These are phyloP conservation scores for Embidobia sp. DNA, from an alignment of 2,888 invertebrate genomes.

Conservation along the genomic window DNA sequence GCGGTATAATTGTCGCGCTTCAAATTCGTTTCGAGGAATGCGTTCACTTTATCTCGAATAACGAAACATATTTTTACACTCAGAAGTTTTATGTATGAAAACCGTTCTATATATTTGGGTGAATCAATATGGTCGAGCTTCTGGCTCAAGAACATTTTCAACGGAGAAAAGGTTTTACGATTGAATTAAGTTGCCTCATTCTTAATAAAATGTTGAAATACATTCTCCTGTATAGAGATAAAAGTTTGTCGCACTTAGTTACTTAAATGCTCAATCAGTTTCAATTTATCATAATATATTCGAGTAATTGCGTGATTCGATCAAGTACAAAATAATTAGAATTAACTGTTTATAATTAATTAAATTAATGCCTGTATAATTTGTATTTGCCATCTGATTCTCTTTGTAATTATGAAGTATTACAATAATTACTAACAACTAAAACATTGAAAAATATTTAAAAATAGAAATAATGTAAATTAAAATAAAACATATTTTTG, in stretches of 20 bases:
- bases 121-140: constrained; percentile 34
- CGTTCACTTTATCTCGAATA: constrained; percentile 1
- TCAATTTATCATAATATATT: no score
- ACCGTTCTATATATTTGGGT: constrained; percentile 12
- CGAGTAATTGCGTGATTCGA: no score
- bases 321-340: no score
- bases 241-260: constrained; percentile 2
- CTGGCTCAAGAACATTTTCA: constrained; percentile 18
- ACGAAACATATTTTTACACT: constrained; percentile 16
- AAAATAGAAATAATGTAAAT: no score
- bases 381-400: no score
- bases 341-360: no score
- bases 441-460: no score
- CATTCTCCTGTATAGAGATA: constrained; percentile 14
- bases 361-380: no score
- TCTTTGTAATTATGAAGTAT: no score
- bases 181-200: constrained; percentile 27
- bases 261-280: constrained; percentile 6
- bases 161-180: constrained; percentile 16
- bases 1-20: no score
- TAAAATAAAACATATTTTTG: no score
- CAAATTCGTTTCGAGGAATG: not conserved
- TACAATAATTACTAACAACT: no score
- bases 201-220: constrained; percentile 26
- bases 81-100: constrained; percentile 12